A percentile compares a stretch with the other conserved stretches of the same genome.
Conservation (phyloP, 2,797 vertebrate species). For the Poecilia wingei region DNA sequence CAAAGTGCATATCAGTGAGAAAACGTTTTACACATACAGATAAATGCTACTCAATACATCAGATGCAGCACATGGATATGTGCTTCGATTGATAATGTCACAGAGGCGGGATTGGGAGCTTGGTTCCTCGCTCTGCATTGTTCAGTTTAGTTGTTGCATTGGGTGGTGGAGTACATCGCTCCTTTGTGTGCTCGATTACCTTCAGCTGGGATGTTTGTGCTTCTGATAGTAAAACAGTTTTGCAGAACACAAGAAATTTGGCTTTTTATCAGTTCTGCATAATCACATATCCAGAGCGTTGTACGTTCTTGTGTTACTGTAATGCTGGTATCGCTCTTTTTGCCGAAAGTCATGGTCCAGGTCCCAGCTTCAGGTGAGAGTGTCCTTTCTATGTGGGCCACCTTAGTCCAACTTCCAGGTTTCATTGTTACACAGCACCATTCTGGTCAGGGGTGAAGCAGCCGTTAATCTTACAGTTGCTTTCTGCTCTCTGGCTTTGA, state of each 20-base stretch:
- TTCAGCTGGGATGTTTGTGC: slow-evolving; percentile 30
- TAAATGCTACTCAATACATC: slow-evolving; percentile 41
- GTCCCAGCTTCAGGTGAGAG: slow-evolving; percentile 48
- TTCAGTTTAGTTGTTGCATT: slow-evolving; percentile 18
- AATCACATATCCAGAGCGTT: slow-evolving; percentile 24
- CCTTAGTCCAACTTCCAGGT: slow-evolving; percentile 53
- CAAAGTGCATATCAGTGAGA: slow-evolving; percentile 69
- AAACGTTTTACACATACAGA: slow-evolving; percentile 48
- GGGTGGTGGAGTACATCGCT: slow-evolving; percentile 1
- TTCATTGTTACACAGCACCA: slow-evolving; percentile 68
- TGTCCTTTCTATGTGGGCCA: slow-evolving; percentile 38
- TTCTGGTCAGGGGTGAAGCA: slow-evolving; percentile 76
- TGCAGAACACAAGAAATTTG: slow-evolving; percentile 55
- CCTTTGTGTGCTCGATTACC: slow-evolving; percentile 2
- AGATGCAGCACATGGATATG: slow-evolving; percentile 24
- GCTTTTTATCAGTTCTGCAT: slow-evolving; percentile 46
- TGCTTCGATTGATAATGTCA: slow-evolving; percentile 15
- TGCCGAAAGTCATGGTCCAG: slow-evolving; percentile 42
- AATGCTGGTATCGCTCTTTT: slow-evolving; percentile 19
- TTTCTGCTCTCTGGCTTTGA: slow-evolving; percentile 58
- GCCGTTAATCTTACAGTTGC: slow-evolving; percentile 75
- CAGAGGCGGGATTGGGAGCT: slow-evolving; percentile 23
- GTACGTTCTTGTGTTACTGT: slow-evolving; percentile 37
- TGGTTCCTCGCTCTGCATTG: slow-evolving; percentile 23
- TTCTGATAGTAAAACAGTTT: slow-evolving; percentile 42